Conservation (phyloP, 1,140 invertebrate species). For the Bombus ignitus region DNA sequence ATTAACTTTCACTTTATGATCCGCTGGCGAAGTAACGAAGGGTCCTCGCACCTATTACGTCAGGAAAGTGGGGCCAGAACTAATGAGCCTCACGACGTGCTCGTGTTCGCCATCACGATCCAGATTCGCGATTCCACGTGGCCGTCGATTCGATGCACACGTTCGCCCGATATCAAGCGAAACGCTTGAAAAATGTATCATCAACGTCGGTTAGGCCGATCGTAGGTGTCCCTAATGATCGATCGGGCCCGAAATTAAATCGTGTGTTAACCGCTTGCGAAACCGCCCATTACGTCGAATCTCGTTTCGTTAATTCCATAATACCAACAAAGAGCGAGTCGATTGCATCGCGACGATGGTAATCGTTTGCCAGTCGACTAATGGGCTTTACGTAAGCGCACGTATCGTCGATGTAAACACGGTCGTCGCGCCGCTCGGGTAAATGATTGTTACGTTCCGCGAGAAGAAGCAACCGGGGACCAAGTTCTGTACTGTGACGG, state of each 20-base stretch:
- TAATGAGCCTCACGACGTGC: conserved; percentile 29
- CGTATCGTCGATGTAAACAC: conserved; percentile 28
- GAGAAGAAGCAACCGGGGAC: not conserved
- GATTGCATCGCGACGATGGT: conserved; percentile 24
- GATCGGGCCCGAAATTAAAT: conserved; percentile 31
- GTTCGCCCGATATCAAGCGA: not conserved
- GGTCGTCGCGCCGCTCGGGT: not conserved
- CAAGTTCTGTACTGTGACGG: no score
- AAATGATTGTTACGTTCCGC: not conserved
- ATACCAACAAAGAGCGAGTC: conserved; percentile 24
- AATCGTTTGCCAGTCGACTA: conserved; percentile 23
- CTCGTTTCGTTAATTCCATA: conserved; percentile 32
- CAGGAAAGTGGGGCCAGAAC: conserved; percentile 10
- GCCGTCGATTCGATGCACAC: not conserved
- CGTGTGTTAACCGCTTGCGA: conserved; percentile 29
- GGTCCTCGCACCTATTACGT: conserved; percentile 25
- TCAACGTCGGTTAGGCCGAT: not conserved
- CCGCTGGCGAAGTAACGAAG: not conserved
- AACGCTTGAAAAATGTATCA: conserved; percentile 12
- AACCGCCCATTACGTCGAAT: not conserved
- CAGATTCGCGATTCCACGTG: not conserved
- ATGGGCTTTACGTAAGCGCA: conserved; percentile 45
- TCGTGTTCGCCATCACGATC: conserved; percentile 6
- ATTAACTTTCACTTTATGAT: conserved; percentile 52
- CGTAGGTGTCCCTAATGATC: conserved; percentile 3